Conservation (phyloP, 2,113 vertebrate species). For the Gallinago media region DNA sequence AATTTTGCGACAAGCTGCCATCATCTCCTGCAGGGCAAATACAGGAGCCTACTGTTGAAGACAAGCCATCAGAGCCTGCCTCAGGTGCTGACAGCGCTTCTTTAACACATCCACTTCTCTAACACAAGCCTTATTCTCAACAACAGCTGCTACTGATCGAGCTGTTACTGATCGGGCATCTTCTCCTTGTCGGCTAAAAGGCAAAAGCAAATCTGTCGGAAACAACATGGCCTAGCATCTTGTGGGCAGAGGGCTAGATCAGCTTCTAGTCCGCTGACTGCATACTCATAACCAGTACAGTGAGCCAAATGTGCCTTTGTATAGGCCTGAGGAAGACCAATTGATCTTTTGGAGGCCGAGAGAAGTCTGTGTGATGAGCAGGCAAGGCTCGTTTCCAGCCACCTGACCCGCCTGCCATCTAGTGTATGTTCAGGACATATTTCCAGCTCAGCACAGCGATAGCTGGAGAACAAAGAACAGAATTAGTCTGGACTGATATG, state of each 20-base stretch:
- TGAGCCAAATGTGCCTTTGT: not conserved
- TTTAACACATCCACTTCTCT: slow-evolving; percentile 60
- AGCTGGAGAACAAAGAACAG: slow-evolving; percentile 42
- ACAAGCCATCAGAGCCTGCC: slow-evolving; percentile 58
- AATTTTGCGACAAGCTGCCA: slow-evolving; percentile 59
- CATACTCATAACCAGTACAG: not conserved
- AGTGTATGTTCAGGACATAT: slow-evolving; percentile 2
- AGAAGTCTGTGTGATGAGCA: not conserved
- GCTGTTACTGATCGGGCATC: slow-evolving; percentile 11
- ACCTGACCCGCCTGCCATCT: slow-evolving; percentile 49
- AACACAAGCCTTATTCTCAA: slow-evolving; percentile 57
- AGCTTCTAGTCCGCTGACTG: not conserved
- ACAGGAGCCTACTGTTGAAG: slow-evolving; percentile 55
- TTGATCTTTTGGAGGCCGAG: not conserved
- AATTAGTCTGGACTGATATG: not conserved
- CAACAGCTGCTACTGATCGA: slow-evolving; percentile 64
- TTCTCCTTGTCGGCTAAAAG: slow-evolving; percentile 42
- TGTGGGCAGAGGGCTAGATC: not conserved
- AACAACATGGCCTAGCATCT: not conserved
- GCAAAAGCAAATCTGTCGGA: slow-evolving; percentile 48
- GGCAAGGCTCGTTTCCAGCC: not conserved
- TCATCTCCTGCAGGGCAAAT: slow-evolving; percentile 20
- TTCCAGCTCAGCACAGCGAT: not conserved
- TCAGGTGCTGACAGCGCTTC: slow-evolving; percentile 67
- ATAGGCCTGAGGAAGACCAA: not conserved